A percentile compares a stretch with the other conserved stretches of the same genome.
phyloP scores from a whole-genome alignment of 2,888 invertebrate species.

The Drosophila mulleri region DNA sequence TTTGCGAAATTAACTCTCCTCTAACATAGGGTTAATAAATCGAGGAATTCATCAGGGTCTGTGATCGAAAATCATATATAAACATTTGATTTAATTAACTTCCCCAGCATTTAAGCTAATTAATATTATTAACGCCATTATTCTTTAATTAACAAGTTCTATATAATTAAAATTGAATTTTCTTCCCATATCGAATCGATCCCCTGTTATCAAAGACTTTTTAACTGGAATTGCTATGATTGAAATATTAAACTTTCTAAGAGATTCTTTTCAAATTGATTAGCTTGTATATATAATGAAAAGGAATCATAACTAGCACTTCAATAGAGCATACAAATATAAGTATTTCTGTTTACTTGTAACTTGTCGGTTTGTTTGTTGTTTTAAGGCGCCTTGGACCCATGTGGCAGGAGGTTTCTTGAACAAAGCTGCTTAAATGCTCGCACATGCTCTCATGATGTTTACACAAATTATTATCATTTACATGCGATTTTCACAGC shows the following conservation, averaged over 20 bases:
- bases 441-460: constrained; percentile 35
- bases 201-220: not conserved
- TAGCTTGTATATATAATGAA: not conserved
- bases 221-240: not conserved
- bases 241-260: not conserved
- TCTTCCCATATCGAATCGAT: not conserved
- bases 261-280: not conserved
- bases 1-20: too few species aligned
- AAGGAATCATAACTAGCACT: not conserved
- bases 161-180: not conserved
- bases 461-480: constrained; percentile 71
- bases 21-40: too few species aligned
- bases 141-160: not conserved
- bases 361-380: constrained; percentile 28
- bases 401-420: constrained; percentile 31
- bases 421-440: constrained; percentile 49
- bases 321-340: not conserved
- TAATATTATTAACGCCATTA: too few species aligned
- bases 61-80: too few species aligned
- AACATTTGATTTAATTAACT: too few species aligned
- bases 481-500: constrained; percentile 66
- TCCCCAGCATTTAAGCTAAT: too few species aligned
- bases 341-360: constrained; percentile 22
- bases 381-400: constrained; percentile 30
- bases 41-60: too few species aligned